Evolutionary conservation across 2,888 invertebrate genomes (phyloP), one percentile per base, ranked within the genome.

Genomic region (Hypolimnas misippus): DNA sequence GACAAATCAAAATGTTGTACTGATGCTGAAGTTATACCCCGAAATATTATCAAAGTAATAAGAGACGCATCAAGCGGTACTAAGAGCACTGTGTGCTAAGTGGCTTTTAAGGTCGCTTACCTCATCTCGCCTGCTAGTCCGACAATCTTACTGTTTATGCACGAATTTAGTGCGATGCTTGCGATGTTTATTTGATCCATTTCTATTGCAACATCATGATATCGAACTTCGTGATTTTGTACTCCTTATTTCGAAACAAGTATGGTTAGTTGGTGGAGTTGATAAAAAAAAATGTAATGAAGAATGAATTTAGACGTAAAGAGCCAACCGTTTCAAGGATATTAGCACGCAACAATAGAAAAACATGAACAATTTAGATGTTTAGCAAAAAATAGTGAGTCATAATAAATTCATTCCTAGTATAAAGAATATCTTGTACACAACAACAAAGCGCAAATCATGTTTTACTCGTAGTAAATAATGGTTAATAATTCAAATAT

Each of bases 81-180:
- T 74, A 80, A 81, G 80, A 81, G 77, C 79, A 81, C 70, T 71
- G 82, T 76, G 82, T 81, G 86, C 83, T 89, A 90, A 90, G 89
- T 91, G 89, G 84, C 84, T 87, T 81, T 84, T 88, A 88, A 90
- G 89, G 89, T 89, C 89, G 87, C 86, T 89, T 90, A 90, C 89
- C 89, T 90, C 89, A 89, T 86, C 83, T 77, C 76, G 71, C 76
- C 76, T 79, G 76, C 77, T 81, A 79, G 74, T 72, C 74, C 75
- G 76, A 75, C 76, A 75, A 78, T 79, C 77, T 75, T 76, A 77
- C 76, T 83, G 78, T 77, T 81, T 80, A 78, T 81, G 78, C 78
- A 82, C 79, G 81, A 82, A 81, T 83, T 82, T 79, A 80, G 77
- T 77, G 66, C 74, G 72, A 76, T 74, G 69, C 68, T 67, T 76